Conservation (phyloP, 1,140 invertebrate species). For the Megathymus violae region DNA sequence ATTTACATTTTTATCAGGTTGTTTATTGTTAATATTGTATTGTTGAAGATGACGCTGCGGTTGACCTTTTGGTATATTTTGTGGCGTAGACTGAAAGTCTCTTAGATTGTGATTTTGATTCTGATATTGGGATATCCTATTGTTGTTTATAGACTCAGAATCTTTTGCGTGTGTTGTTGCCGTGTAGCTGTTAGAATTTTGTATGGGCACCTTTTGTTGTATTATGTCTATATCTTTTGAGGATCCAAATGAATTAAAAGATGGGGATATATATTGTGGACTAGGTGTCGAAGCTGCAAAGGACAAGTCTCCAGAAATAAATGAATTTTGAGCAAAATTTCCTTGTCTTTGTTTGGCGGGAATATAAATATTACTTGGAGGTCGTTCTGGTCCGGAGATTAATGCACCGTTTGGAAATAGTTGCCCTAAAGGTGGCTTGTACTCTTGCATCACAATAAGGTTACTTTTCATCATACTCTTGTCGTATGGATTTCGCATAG, state of each 20-base stretch:
- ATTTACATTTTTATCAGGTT: neutral
- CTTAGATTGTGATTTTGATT: conserved; percentile 11
- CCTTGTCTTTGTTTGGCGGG: conserved; percentile 48
- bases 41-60: conserved; percentile 8
- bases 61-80: conserved; percentile 12
- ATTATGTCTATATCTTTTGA: conserved; percentile 48
- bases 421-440: conserved; percentile 71
- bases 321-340: conserved; percentile 22
- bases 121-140: conserved; percentile 3
- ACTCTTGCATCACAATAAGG: conserved; percentile 69
- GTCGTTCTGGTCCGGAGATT: conserved; percentile 48
- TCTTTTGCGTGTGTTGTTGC: neutral
- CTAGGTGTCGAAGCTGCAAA: conserved; percentile 62
- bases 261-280: conserved; percentile 54
- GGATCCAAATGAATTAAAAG: conserved; percentile 41
- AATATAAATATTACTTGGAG: conserved; percentile 53
- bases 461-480: conserved; percentile 58
- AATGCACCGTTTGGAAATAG: conserved; percentile 59
- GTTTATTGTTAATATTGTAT: conserved; percentile 17
- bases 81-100: neutral
- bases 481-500: conserved; percentile 74
- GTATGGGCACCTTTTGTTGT: conserved; percentile 41
- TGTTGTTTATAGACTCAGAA: neutral
- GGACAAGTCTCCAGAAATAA: conserved; percentile 37
- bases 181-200: conserved; percentile 3